Conservation (phyloP, 2,888 invertebrate genomes). For the Thereva unica region DNA sequence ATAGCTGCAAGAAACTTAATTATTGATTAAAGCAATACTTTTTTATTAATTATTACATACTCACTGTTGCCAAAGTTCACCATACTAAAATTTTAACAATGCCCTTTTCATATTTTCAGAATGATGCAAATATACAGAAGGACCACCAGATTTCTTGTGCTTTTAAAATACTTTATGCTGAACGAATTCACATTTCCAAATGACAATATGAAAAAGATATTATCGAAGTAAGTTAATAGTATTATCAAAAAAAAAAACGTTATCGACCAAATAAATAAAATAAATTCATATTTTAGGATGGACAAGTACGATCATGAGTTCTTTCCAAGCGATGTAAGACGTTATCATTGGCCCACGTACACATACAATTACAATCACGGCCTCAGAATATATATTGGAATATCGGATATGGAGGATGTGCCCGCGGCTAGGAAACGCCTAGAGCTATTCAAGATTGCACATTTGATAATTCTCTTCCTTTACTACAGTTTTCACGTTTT, state of each 20-base stretch:
- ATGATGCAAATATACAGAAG: constrained; percentile 44
- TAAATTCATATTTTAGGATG: constrained; percentile 41
- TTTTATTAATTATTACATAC: no score
- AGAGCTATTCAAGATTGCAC: constrained; percentile 2
- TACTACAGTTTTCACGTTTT: constrained; percentile 24
- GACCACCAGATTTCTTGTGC: constrained; percentile 42
- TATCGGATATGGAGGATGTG: constrained; percentile 12
- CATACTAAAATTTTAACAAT: no score
- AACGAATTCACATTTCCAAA: constrained; percentile 43
- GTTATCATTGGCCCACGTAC: constrained; percentile 39
- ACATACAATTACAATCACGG: constrained; percentile 19
- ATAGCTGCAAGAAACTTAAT: no score
- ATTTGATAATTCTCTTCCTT: constrained; percentile 12
- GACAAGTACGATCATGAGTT: constrained; percentile 42
- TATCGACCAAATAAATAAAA: background rate
- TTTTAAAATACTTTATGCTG: constrained; percentile 44
- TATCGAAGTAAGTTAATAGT: background rate
- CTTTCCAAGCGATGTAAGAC: constrained; percentile 43
- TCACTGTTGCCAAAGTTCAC: no score
- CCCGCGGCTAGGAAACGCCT: constrained; percentile 7
- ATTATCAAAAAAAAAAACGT: constrained; percentile 7
- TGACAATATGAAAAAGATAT: constrained; percentile 42
- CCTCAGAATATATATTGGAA: constrained; percentile 18
- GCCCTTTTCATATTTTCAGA: constrained; percentile 35
- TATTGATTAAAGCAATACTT: no score